Percentiles rank a stretch among this genome's conserved stretches.
Evolutionary conservation across 2,797 vertebrate genomes (phyloP).

Genomic region (Molossus alvarezi): DNA sequence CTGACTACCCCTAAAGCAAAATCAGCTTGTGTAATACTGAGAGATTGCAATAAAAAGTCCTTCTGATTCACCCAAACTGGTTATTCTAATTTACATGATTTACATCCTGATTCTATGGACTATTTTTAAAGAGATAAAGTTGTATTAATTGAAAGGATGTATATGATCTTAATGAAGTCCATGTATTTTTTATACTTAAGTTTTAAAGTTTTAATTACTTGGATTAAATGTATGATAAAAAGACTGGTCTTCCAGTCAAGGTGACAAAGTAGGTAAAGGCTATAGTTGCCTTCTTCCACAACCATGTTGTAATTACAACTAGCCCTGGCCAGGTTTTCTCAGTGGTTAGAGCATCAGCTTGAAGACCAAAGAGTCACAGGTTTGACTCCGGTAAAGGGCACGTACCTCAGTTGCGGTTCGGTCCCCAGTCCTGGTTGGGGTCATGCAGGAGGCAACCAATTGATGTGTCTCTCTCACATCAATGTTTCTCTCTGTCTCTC

Average conservation of each 20-base stretch:
- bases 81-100: neutral
- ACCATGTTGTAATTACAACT: neutral
- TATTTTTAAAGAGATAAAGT: conserved; percentile 49
- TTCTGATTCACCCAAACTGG: neutral
- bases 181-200: neutral
- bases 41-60: neutral
- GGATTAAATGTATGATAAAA: neutral
- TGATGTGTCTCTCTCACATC: too few relatives aligned
- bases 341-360: too few relatives aligned
- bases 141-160: conserved; percentile 33
- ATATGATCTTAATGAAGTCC: neutral
- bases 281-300: neutral
- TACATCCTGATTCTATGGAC: neutral
- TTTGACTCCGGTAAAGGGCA: too few relatives aligned
- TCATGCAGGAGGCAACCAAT: too few relatives aligned
- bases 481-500: too few relatives aligned
- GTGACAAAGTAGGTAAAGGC: neutral
- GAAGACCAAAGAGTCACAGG: too few relatives aligned
- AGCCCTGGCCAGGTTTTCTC: too few relatives aligned
- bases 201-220: conserved; percentile 35
- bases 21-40: neutral
- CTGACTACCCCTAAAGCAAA: rapidly evolving
- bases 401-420: too few relatives aligned
- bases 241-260: neutral
- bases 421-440: too few relatives aligned